Percentiles rank a stretch among this genome's conserved stretches.
These are phyloP conservation scores for Lithophane semibrunnea DNA, from an alignment of 2,888 invertebrate genomes.

Conservation along the genomic window DNA sequence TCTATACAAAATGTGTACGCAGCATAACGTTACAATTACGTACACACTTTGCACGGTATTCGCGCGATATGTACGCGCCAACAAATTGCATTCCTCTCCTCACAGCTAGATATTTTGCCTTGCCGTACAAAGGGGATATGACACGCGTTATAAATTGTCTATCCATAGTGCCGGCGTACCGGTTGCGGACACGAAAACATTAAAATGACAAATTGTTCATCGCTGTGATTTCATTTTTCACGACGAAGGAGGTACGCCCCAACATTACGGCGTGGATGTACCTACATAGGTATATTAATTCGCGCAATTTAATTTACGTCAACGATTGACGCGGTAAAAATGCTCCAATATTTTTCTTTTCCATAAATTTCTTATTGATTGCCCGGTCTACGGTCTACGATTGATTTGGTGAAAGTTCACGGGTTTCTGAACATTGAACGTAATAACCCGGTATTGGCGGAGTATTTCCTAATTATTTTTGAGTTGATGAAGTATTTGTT, in stretches of 20 bases:
- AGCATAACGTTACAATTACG: conserved; percentile 62
- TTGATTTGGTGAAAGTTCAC: conserved; percentile 63
- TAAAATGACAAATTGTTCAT: conserved; percentile 87
- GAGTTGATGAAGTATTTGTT: conserved; percentile 52
- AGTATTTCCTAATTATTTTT: conserved; percentile 58
- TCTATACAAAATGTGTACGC: conserved; percentile 36
- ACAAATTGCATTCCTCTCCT: conserved; percentile 80
- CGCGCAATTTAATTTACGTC: conserved; percentile 75
- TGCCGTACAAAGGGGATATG: conserved; percentile 77
- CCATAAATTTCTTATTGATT: conserved; percentile 71
- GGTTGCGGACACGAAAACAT: conserved; percentile 82
- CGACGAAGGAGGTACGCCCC: conserved; percentile 76
- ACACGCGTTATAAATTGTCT: conserved; percentile 81
- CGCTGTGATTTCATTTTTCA: conserved; percentile 85
- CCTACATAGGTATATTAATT: conserved; percentile 73
- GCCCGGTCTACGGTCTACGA: conserved; percentile 51
- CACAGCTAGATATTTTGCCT: conserved; percentile 74
- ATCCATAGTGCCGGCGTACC: conserved; percentile 76
- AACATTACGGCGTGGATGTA: conserved; percentile 66
- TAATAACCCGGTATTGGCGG: conserved; percentile 48
- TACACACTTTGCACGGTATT: conserved; percentile 70
- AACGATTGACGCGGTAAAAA: conserved; percentile 70
- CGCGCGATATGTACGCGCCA: conserved; percentile 67
- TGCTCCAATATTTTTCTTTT: conserved; percentile 72
- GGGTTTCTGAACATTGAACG: conserved; percentile 49